These are phyloP conservation scores for Okapia johnstoni DNA, from an alignment of 2,113 vertebrate genomes.

Conservation along the genomic window DNA sequence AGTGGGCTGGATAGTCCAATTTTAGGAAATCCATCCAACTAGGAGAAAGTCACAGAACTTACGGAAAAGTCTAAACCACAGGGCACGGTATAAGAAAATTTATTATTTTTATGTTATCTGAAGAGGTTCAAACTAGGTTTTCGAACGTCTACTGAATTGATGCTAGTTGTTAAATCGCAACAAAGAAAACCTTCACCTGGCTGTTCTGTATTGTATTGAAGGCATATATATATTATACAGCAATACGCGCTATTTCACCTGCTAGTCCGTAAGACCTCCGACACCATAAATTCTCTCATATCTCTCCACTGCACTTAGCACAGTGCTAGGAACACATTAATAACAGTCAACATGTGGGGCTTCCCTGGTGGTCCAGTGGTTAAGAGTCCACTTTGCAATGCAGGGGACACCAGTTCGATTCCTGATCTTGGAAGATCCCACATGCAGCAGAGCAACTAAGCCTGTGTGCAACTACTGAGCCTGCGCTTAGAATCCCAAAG, in stretches of 20 bases:
- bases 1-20: neutral
- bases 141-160: neutral
- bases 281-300: neutral
- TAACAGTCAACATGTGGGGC: neutral
- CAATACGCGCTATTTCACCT: neutral
- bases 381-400: neutral
- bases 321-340: neutral
- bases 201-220: neutral
- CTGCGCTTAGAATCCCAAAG: neutral
- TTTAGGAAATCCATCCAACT: neutral
- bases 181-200: neutral
- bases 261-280: neutral
- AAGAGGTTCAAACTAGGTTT: neutral
- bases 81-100: neutral
- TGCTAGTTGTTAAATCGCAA: neutral
- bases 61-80: neutral
- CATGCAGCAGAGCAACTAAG: neutral
- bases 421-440: neutral
- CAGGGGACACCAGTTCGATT: accelerated
- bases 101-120: neutral
- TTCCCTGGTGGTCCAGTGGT: neutral
- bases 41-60: neutral
- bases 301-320: neutral
- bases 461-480: neutral
- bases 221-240: neutral